Conservation (phyloP, 2,888 invertebrate genomes). For the Cyaniris semiargus region DNA sequence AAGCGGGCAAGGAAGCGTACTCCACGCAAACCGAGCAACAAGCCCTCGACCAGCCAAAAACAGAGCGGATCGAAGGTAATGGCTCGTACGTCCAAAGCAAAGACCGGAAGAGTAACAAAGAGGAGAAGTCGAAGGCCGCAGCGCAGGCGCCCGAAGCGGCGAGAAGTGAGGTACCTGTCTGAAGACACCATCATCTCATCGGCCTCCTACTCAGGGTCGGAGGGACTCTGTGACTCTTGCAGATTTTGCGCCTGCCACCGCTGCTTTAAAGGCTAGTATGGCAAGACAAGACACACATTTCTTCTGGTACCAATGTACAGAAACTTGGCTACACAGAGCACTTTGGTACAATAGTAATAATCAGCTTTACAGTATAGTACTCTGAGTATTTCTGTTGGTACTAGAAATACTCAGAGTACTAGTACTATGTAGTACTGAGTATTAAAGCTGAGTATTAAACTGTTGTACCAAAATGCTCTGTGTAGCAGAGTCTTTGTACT, state of each 20-base stretch:
- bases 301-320: background rate
- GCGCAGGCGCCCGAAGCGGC: background rate
- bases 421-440: too few species aligned
- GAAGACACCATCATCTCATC: background rate
- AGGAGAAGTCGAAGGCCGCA: background rate
- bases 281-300: too few species aligned
- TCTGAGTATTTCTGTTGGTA: background rate
- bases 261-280: background rate
- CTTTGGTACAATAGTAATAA: background rate
- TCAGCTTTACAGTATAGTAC: background rate
- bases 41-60: background rate
- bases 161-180: background rate
- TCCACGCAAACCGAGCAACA: background rate
- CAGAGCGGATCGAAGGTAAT: background rate
- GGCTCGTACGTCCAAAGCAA: background rate
- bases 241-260: background rate
- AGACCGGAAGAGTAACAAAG: background rate
- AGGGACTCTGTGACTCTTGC: slow-evolving; percentile 43
- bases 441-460: too few species aligned
- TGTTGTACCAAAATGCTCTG: background rate
- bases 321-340: background rate
- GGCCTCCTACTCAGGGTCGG: slow-evolving; percentile 41
- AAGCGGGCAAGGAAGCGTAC: background rate
- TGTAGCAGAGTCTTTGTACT: background rate
- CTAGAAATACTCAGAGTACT: too few species aligned